Percentiles rank a stretch among this genome's conserved stretches.
Evolutionary conservation across 2,113 vertebrate genomes (phyloP).

Genomic region (Grus americana): DNA sequence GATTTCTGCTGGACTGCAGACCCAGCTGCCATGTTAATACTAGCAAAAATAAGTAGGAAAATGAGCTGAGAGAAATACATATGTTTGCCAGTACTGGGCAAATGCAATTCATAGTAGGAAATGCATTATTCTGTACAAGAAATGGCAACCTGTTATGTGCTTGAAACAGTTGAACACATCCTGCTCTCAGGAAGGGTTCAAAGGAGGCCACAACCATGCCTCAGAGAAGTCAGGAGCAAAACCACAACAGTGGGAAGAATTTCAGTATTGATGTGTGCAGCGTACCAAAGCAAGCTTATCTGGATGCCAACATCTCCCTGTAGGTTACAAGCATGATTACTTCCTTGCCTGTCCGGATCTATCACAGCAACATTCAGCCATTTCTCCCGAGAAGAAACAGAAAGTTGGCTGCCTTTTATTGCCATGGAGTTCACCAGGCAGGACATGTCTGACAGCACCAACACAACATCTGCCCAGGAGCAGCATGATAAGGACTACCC

Average conservation of each 20-base stretch:
- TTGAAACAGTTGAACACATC: not conserved
- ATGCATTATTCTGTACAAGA: not conserved
- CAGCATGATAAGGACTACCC: not conserved
- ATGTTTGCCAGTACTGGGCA: not conserved
- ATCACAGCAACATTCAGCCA: not conserved
- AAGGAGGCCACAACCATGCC: not conserved
- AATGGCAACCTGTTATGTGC: not conserved
- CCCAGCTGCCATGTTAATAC: not conserved
- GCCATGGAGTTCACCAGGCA: not conserved
- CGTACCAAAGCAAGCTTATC: not conserved
- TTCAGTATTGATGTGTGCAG: not conserved
- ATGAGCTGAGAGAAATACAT: not conserved
- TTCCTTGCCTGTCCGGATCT: not conserved
- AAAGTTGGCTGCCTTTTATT: not conserved
- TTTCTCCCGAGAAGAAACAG: not conserved
- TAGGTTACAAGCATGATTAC: not conserved
- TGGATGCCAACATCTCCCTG: not conserved
- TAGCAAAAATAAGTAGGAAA: not conserved
- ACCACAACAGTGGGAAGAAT: not conserved
- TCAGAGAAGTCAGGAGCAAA: not conserved
- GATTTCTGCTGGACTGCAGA: slow-evolving; percentile 4
- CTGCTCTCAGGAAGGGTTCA: not conserved
- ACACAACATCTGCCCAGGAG: not conserved
- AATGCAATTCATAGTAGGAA: not conserved
- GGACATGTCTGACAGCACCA: not conserved